A percentile compares a stretch with the other conserved stretches of the same genome.
These are phyloP conservation scores for Batillaria attramentaria DNA, from an alignment of 1,140 invertebrate species.

Conservation along the genomic window DNA sequence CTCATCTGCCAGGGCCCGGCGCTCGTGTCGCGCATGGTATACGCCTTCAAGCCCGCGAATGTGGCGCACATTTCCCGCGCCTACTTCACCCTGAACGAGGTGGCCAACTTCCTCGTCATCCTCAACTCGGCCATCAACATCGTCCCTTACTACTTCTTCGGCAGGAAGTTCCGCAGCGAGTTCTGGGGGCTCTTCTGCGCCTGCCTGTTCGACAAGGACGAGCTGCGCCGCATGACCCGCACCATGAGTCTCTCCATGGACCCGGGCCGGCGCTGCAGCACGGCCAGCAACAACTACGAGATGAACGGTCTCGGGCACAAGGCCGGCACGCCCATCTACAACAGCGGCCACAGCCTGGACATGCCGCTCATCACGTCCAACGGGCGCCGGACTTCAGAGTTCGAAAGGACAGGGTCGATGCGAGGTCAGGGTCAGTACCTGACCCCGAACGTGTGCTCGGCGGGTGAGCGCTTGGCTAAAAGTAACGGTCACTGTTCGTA, in stretches of 20 bases:
- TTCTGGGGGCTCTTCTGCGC: slow-evolving; percentile 67
- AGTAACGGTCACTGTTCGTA: no score
- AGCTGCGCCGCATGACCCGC: slow-evolving; percentile 51
- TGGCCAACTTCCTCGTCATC: slow-evolving; percentile 68
- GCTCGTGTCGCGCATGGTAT: slow-evolving; percentile 67
- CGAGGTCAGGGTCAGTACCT: not conserved
- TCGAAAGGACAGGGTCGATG: not conserved
- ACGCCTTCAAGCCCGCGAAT: slow-evolving; percentile 64
- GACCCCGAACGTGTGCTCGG: not conserved
- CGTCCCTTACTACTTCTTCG: slow-evolving; percentile 72
- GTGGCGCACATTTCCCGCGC: slow-evolving; percentile 32
- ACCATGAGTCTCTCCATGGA: slow-evolving; percentile 59
- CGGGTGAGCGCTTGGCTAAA: no score
- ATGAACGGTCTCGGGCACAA: not conserved
- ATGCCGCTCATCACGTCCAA: slow-evolving; percentile 4
- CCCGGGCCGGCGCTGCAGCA: slow-evolving; percentile 43
- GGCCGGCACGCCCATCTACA: no score
- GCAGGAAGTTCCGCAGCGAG: slow-evolving; percentile 66
- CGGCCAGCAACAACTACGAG: slow-evolving; percentile 19
- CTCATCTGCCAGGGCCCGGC: slow-evolving; percentile 71
- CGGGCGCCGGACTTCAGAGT: not conserved
- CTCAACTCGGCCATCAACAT: slow-evolving; percentile 72
- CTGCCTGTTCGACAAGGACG: slow-evolving; percentile 62
- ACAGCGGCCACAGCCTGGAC: not conserved
- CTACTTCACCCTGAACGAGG: slow-evolving; percentile 65